A percentile compares a stretch with the other conserved stretches of the same genome.
These are phyloP conservation scores for Pammene aurita DNA, from an alignment of 2,888 invertebrate genomes.

Conservation along the genomic window DNA sequence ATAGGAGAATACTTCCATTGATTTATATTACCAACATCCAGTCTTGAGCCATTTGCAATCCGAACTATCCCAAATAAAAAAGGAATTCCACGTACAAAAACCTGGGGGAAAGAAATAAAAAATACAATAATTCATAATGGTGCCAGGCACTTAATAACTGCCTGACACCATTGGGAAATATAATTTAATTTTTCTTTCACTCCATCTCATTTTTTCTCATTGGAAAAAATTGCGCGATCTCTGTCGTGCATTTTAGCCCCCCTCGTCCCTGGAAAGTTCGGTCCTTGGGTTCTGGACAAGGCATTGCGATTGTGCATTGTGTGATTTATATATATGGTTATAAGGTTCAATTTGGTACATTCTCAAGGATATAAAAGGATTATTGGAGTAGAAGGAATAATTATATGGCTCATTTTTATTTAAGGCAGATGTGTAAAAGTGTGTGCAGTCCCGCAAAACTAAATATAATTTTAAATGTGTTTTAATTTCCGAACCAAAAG, in stretches of 20 bases:
- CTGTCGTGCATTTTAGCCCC: conserved; percentile 65
- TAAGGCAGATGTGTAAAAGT: too few species aligned
- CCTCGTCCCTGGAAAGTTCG: conserved; percentile 60
- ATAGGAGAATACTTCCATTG: conserved; percentile 54
- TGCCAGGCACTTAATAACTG: conserved; percentile 84
- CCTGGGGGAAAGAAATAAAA: conserved; percentile 76
- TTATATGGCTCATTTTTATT: neutral
- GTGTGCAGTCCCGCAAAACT: too few species aligned
- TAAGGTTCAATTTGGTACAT: conserved; percentile 66
- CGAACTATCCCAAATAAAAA: conserved; percentile 78
- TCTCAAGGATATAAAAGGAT: conserved; percentile 46
- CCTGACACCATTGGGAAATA: conserved; percentile 84
- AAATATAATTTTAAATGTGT: too few species aligned
- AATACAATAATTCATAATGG: conserved; percentile 83
- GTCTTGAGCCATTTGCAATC: conserved; percentile 69
- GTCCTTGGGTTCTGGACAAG: conserved; percentile 76
- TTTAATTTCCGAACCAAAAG: too few species aligned
- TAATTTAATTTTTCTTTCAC: conserved; percentile 82
- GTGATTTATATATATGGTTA: conserved; percentile 78
- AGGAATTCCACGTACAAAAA: conserved; percentile 76
- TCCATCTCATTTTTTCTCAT: conserved; percentile 57
- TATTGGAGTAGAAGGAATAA: conserved; percentile 2
- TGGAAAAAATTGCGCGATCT: conserved; percentile 55
- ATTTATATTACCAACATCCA: conserved; percentile 62
- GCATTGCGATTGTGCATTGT: conserved; percentile 80